Evolutionary conservation across 2,113 vertebrate genomes (phyloP).

Genomic region (Clinocottus analis): DNA sequence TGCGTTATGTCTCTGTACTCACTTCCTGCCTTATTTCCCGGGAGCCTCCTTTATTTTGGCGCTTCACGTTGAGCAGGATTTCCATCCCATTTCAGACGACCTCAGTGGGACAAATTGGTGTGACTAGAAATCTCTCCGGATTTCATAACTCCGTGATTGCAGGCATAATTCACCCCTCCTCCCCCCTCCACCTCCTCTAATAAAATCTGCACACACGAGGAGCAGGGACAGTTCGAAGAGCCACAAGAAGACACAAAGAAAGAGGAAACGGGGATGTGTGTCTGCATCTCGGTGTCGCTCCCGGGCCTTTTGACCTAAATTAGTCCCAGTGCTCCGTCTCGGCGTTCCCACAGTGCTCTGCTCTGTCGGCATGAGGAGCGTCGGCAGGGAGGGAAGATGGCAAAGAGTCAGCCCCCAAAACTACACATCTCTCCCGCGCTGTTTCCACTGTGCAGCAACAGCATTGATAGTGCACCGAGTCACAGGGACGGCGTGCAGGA

Average conservation of each 20-base stretch:
- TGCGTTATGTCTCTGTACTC: slow-evolving; percentile 40
- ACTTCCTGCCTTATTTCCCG: slow-evolving; percentile 58
- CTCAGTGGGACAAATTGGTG: slow-evolving; percentile 41
- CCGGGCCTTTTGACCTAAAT: slow-evolving; percentile 67
- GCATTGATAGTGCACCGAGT: neutral
- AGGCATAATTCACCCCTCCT: slow-evolving; percentile 16
- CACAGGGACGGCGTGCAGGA: neutral
- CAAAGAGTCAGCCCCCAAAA: slow-evolving; percentile 27
- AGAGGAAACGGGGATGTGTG: neutral
- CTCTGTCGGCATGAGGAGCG: slow-evolving; percentile 64
- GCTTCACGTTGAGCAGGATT: slow-evolving; percentile 46
- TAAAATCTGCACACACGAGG: slow-evolving; percentile 1
- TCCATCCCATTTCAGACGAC: slow-evolving; percentile 42
- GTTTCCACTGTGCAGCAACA: neutral
- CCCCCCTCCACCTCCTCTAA: no score
- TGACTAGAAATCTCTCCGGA: slow-evolving; percentile 44
- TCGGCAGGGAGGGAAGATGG: slow-evolving; percentile 30
- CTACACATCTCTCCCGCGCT: no score
- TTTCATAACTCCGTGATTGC: slow-evolving; percentile 9
- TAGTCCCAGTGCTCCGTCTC: slow-evolving; percentile 44
- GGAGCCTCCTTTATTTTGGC: slow-evolving; percentile 49
- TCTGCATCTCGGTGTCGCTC: slow-evolving; percentile 28
- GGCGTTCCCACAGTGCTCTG: slow-evolving; percentile 36
- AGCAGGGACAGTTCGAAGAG: slow-evolving; percentile 3
- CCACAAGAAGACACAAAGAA: neutral